Conservation (phyloP, 2,113 vertebrate species). For the Hystrix cristata region DNA sequence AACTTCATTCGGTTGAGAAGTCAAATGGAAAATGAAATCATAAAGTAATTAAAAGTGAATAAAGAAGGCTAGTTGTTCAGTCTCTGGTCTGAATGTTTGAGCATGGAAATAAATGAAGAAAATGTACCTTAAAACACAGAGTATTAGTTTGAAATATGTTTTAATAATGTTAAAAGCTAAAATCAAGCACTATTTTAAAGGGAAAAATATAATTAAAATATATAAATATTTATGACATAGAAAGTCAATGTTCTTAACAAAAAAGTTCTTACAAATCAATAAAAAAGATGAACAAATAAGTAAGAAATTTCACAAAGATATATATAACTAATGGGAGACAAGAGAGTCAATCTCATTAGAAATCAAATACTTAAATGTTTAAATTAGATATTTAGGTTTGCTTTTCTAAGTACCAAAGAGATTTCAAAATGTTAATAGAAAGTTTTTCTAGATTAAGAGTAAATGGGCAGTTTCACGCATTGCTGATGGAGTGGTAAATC, state of each 20-base stretch:
- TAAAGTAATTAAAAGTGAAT: background rate
- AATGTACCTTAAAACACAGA: background rate
- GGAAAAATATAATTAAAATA: background rate
- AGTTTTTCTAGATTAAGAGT: background rate
- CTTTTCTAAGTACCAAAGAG: conserved; percentile 8
- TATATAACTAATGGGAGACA: background rate
- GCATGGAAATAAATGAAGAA: background rate
- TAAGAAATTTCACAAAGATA: background rate
- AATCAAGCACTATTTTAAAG: background rate
- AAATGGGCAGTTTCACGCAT: background rate
- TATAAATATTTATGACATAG: background rate
- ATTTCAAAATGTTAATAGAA: background rate
- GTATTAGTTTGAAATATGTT: background rate
- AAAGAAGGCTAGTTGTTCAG: background rate
- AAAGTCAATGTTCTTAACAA: conserved; percentile 19
- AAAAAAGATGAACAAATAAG: background rate
- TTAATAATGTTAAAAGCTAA: conserved; percentile 27
- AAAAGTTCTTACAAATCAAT: conserved; percentile 47
- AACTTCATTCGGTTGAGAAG: background rate
- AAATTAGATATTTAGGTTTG: background rate
- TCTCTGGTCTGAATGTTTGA: background rate
- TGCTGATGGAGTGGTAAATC: background rate
- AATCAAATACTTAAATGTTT: background rate
- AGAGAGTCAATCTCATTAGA: background rate
- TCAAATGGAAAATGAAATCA: background rate